phyloP scores from a whole-genome alignment of 2,797 vertebrate species.

The Crypturellus tataupa region DNA sequence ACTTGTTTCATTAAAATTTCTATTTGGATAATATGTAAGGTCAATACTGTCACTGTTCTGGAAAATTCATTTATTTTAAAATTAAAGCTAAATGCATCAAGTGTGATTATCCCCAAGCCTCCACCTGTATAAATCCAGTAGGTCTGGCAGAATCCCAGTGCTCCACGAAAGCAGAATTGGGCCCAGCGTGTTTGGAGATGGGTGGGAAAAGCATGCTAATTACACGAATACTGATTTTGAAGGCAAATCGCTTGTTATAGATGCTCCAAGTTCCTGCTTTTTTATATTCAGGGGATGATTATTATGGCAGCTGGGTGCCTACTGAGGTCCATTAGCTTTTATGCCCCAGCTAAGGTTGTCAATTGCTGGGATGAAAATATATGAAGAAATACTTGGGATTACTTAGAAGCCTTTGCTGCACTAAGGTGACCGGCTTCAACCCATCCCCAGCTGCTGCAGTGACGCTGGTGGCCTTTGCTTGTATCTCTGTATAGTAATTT shows the following conservation, averaged over 20 bases:
- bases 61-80: slow-evolving; percentile 86
- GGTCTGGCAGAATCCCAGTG: not conserved
- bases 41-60: slow-evolving; percentile 86
- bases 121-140: slow-evolving; percentile 35
- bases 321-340: slow-evolving; percentile 58
- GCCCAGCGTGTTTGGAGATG: not conserved
- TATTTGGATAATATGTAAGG: slow-evolving; percentile 87
- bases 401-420: not conserved
- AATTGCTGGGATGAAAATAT: not conserved
- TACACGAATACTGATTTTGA: not conserved
- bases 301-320: slow-evolving; percentile 53
- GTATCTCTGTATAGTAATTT: not conserved
- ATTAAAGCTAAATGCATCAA: slow-evolving; percentile 80
- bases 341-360: slow-evolving; percentile 38
- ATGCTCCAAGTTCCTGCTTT: not conserved
- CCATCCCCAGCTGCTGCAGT: not conserved
- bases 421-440: not conserved
- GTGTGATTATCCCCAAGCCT: slow-evolving; percentile 49
- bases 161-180: slow-evolving; percentile 1
- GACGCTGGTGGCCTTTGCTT: not conserved
- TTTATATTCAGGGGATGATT: not conserved
- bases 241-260: slow-evolving; percentile 41
- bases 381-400: slow-evolving; percentile 13
- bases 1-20: slow-evolving; percentile 88
- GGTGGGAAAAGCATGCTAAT: not conserved